A percentile compares a stretch with the other conserved stretches of the same genome.
These are phyloP conservation scores for Sebastes oblongus DNA, from an alignment of 2,797 vertebrate species.

Conservation along the genomic window DNA sequence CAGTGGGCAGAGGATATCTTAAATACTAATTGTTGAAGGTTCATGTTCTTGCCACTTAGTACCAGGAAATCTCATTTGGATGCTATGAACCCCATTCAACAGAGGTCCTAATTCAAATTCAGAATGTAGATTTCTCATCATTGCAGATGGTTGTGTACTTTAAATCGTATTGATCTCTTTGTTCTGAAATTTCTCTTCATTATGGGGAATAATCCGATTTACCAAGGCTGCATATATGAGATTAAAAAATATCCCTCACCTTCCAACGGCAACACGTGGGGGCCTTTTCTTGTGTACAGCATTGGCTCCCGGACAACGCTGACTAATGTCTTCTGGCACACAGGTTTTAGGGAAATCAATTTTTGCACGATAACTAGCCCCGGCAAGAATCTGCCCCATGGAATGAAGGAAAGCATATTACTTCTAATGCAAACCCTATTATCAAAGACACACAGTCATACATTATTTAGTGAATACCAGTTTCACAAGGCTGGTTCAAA, in stretches of 20 bases:
- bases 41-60: constrained; percentile 54
- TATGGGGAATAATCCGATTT: constrained; percentile 79
- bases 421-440: constrained; percentile 85
- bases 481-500: constrained; percentile 79
- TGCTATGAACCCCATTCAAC: constrained; percentile 44
- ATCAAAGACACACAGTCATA: constrained; percentile 83
- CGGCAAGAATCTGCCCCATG: constrained; percentile 73
- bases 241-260: constrained; percentile 78
- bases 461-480: constrained; percentile 83
- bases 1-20: constrained; percentile 51
- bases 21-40: constrained; percentile 71
- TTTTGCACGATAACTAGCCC: constrained; percentile 79
- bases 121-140: constrained; percentile 70
- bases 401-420: constrained; percentile 78
- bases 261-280: constrained; percentile 61
- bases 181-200: constrained; percentile 80
- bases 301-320: constrained; percentile 71
- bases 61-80: constrained; percentile 65
- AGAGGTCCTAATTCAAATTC: constrained; percentile 61
- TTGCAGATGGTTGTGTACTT: constrained; percentile 66
- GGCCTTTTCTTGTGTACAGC: constrained; percentile 56
- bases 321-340: constrained; percentile 82
- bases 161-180: constrained; percentile 77
- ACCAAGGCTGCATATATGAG: constrained; percentile 71
- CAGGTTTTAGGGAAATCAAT: constrained; percentile 80